A percentile compares a stretch with the other conserved stretches of the same genome.
phyloP scores from a whole-genome alignment of 1,140 invertebrate species.

The Stegodyphus dumicola region DNA sequence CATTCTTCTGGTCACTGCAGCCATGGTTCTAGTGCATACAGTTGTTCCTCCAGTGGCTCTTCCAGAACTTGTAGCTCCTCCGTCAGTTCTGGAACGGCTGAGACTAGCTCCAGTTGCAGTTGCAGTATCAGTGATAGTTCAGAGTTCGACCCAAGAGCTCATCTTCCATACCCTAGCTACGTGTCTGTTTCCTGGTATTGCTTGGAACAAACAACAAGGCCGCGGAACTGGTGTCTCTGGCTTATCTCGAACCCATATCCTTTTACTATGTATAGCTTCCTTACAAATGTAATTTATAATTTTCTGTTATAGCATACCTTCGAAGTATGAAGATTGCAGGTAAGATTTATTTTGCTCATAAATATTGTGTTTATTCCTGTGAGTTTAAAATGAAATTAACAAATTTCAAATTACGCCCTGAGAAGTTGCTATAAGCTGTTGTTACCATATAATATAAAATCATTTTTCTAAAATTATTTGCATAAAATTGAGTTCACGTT shows the following conservation, averaged over 20 bases:
- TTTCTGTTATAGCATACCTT: too few species aligned
- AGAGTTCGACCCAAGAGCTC: conserved; percentile 41
- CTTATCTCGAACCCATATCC: conserved; percentile 99
- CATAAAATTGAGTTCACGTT: too few species aligned
- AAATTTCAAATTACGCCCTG: too few species aligned
- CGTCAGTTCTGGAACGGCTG: background rate
- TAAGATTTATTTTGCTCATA: too few species aligned
- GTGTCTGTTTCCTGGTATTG: conserved; percentile 79
- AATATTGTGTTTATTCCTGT: too few species aligned
- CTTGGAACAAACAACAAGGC: conserved; percentile 85
- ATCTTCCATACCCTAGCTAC: conserved; percentile 85
- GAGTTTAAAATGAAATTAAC: too few species aligned
- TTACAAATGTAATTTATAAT: too few species aligned
- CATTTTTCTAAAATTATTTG: too few species aligned
- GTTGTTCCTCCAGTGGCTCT: conserved; percentile 46
- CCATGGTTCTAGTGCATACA: conserved; percentile 53
- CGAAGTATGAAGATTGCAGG: too few species aligned
- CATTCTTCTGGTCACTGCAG: conserved; percentile 23
- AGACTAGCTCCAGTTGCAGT: conserved; percentile 29
- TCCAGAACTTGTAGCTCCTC: conserved; percentile 57
- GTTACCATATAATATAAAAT: too few species aligned
- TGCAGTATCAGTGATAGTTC: conserved; percentile 52
- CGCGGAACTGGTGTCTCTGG: conserved; percentile 90
- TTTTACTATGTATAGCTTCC: conserved; percentile 73
- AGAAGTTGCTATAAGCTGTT: too few species aligned